Base-by-base conservation (phyloP, 2,113 vertebrate species). In the Nipponia nippon region DNA sequence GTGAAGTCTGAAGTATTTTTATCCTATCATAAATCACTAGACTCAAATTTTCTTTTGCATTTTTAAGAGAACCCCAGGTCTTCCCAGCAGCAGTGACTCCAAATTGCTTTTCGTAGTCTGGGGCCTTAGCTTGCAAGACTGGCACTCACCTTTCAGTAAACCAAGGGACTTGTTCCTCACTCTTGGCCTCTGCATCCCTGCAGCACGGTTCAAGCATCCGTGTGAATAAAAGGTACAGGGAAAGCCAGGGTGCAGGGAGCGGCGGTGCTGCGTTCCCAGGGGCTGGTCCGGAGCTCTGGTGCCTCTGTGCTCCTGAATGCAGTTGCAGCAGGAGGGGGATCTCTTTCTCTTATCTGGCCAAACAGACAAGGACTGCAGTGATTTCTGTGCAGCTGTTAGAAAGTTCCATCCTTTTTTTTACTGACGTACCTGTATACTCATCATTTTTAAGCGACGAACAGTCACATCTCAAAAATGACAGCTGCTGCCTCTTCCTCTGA, bases 1-100 rank as follows among this genome's bases (percentile, higher is more conserved):
- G 46, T 62, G 55, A 83, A 85, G 11, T 42, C 52, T 65, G 58
- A 94, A 77, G 58, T 80, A 36, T 88, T 95, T 92, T 90, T 89
- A 30, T 67, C 38, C 9, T 34, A 1, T 71, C 17, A 26, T 58
- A 71, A 83, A 75, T 88, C 49, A 67, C 15, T 65, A 26, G 66
- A 49, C 26, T 95, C 20, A 25, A 10, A 44, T 78, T 83, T 95
- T 89, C 25, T 50, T 77, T 8, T 62, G 11, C 5, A 4, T 58
- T 91, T 87, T 53, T 26, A 78, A 63, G 70, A 55, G 71, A 73
- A n/a, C 9, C 29, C 16, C 36, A 30, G 42, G 36, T 38, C 58
- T 91, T 83, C 59, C 58, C 11, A 62, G 55, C 22, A 71, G 59
- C 38, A 32, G 42, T 40, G 67, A 29, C 56, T 92, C 53, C 63